Conservation (phyloP, 2,888 invertebrate genomes). For the Drosophila multiciliata region DNA sequence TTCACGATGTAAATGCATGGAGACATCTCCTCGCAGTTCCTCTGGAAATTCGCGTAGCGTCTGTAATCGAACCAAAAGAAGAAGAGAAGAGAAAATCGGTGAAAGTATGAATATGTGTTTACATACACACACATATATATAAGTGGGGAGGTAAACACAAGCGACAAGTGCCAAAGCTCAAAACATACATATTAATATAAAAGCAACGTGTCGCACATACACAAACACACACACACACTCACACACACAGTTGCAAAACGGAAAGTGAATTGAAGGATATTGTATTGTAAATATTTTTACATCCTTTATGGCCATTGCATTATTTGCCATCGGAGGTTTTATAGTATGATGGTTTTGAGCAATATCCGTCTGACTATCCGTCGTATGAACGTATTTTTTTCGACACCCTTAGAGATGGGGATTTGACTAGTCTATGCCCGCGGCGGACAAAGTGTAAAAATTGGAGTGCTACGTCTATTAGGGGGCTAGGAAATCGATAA, state of each 20-base stretch:
- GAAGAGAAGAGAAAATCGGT: slow-evolving; percentile 14
- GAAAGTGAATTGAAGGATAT: slow-evolving; percentile 70
- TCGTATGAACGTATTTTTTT: too few relatives aligned
- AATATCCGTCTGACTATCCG: too few relatives aligned
- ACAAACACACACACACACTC: slow-evolving; percentile 5
- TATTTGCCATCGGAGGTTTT: background rate
- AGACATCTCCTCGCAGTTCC: slow-evolving; percentile 97
- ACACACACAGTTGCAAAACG: slow-evolving; percentile 47
- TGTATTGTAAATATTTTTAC: slow-evolving; percentile 22
- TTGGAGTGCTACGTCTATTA: too few relatives aligned
- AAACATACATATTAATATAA: slow-evolving; percentile 45
- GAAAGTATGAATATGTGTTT: background rate
- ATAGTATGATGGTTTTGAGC: too few relatives aligned
- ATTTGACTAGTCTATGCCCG: too few relatives aligned
- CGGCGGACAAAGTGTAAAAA: too few relatives aligned
- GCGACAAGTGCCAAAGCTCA: slow-evolving; percentile 41
- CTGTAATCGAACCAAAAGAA: slow-evolving; percentile 85
- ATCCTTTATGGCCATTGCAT: background rate
- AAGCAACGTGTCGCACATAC: slow-evolving; percentile 27
- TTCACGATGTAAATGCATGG: slow-evolving; percentile 97
- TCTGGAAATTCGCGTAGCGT: slow-evolving; percentile 98
- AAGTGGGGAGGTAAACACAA: slow-evolving; percentile 40
- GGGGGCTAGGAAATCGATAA: too few relatives aligned
- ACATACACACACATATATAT: background rate
- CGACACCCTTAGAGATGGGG: too few relatives aligned